Evolutionary conservation across 2,797 vertebrate genomes (phyloP).

Genomic region (Lacerta viridis): DNA sequence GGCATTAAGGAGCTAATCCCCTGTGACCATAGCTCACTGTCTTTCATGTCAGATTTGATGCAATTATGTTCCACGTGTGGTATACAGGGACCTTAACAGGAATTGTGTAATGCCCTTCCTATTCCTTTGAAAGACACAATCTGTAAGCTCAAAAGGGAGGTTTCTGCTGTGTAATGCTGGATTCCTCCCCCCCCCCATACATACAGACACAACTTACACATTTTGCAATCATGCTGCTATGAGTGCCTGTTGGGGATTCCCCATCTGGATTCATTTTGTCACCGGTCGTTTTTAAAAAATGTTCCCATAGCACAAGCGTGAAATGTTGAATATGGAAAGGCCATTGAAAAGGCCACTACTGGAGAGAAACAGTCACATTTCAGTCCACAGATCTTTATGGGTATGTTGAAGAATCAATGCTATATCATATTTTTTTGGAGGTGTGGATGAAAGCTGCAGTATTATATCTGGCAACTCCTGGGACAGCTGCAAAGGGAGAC

Average conservation of each 20-base stretch:
- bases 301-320: neutral
- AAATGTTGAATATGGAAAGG: conserved; percentile 11
- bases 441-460: neutral
- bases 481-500: neutral
- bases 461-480: neutral
- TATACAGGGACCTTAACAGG: conserved; percentile 28
- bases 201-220: neutral
- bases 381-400: neutral
- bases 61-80: neutral
- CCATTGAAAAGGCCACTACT: neutral
- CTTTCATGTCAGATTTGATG: conserved; percentile 28
- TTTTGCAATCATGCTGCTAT: conserved; percentile 6
- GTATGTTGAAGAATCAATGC: neutral
- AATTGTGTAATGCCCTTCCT: conserved; percentile 28
- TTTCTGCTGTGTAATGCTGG: conserved; percentile 26
- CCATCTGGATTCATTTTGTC: conserved; percentile 23
- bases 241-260: neutral
- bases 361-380: neutral
- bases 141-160: conserved; percentile 3
- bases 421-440: neutral
- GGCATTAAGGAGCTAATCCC: neutral
- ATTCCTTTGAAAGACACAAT: conserved; percentile 10
- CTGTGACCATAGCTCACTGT: neutral
- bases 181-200: neutral
- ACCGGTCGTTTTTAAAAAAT: neutral